Percentiles rank a stretch among this genome's conserved stretches.
phyloP scores from a whole-genome alignment of 2,797 vertebrate genomes.

The Anguilla marmorata region DNA sequence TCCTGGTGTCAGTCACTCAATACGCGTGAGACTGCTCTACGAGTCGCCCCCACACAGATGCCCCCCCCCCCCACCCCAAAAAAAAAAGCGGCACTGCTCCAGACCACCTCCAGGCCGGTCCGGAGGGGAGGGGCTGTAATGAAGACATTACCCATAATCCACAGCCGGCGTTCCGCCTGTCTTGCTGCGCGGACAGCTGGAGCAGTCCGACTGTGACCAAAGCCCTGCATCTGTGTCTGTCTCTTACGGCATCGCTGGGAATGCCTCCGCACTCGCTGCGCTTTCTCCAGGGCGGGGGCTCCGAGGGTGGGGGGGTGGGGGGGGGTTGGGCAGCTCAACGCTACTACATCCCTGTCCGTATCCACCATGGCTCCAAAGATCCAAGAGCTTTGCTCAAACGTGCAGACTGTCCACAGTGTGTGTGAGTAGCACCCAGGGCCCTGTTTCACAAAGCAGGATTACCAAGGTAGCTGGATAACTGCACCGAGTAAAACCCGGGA shows the following conservation, averaged over 20 bases:
- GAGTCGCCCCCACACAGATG: background rate
- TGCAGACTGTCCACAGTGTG: background rate
- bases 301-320: too few species aligned
- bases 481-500: too few species aligned
- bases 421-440: background rate
- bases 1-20: background rate
- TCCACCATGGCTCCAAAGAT: background rate
- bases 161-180: background rate
- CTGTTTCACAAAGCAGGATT: too few species aligned
- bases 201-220: background rate
- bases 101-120: background rate
- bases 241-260: background rate
- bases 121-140: background rate
- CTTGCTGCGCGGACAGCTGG: background rate
- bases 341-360: background rate
- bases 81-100: background rate
- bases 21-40: background rate
- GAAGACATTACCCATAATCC: background rate
- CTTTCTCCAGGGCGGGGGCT: background rate
- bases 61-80: background rate
- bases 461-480: too few species aligned
- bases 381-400: background rate
- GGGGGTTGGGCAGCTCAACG: too few species aligned
- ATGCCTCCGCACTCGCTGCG: background rate
- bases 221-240: background rate